phyloP scores from a whole-genome alignment of 2,797 vertebrate genomes.

The Coendou prehensilis region DNA sequence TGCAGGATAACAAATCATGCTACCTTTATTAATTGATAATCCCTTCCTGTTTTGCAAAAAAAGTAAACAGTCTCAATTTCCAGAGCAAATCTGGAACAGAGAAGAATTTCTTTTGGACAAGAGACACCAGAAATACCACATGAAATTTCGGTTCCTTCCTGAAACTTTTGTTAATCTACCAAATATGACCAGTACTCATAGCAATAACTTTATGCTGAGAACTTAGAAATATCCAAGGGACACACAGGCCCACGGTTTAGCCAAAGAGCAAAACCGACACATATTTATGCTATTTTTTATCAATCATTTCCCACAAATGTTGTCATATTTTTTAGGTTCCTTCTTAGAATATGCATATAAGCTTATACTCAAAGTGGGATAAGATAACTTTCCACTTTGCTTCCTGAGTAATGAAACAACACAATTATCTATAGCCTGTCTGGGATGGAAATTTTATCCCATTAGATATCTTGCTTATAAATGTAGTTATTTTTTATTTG shows the following conservation, averaged over 20 bases:
- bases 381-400: rapidly evolving
- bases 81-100: neutral
- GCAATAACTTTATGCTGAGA: neutral
- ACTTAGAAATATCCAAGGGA: neutral
- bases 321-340: neutral
- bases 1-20: rapidly evolving
- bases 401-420: neutral
- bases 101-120: neutral
- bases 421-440: rapidly evolving
- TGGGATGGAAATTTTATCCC: neutral
- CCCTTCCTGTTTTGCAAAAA: neutral
- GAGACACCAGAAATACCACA: too few species aligned
- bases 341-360: neutral
- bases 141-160: neutral
- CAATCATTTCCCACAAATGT: too few species aligned
- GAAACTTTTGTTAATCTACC: neutral
- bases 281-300: neutral
- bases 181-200: too few species aligned
- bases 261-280: too few species aligned
- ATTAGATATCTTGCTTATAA: neutral
- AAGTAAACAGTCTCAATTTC: neutral
- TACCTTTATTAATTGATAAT: rapidly evolving
- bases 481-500: neutral
- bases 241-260: too few species aligned
- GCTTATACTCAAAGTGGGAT: rapidly evolving